Conservation (phyloP, 2,797 vertebrate genomes). For the Sardinella longiceps region DNA sequence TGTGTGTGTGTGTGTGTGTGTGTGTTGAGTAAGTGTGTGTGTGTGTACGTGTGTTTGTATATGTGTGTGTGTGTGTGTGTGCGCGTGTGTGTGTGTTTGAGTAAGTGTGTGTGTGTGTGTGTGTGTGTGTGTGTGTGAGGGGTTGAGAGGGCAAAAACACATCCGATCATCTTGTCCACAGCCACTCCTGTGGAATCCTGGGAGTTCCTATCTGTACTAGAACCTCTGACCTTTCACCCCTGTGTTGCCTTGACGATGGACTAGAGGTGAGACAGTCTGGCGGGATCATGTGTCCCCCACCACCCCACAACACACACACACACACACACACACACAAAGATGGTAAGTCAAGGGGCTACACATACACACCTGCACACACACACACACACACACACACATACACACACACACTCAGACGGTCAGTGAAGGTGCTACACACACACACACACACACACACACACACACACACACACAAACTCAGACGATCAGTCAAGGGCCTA, state of each 20-base stretch:
- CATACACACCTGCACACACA: neutral
- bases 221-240: neutral
- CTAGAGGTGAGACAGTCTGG: neutral
- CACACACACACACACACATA: too few relatives aligned
- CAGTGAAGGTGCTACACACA: neutral
- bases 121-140: neutral
- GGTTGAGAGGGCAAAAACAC: neutral
- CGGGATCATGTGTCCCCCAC: neutral
- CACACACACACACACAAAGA: too few relatives aligned
- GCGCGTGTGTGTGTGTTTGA: too few relatives aligned
- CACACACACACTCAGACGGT: neutral
- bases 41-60: too few relatives aligned
- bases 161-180: neutral
- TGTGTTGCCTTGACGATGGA: neutral
- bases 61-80: neutral
- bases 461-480: too few relatives aligned
- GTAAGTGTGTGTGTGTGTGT: neutral
- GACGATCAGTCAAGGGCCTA: too few relatives aligned
- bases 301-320: neutral
- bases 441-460: too few relatives aligned
- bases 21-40: too few relatives aligned
- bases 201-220: neutral
- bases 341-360: too few relatives aligned
- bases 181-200: neutral
- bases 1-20: neutral